Evolutionary conservation across 2,888 invertebrate species (phyloP), one percentile per base, ranked within the genome.

Genomic region (Chironomus tentans): DNA sequence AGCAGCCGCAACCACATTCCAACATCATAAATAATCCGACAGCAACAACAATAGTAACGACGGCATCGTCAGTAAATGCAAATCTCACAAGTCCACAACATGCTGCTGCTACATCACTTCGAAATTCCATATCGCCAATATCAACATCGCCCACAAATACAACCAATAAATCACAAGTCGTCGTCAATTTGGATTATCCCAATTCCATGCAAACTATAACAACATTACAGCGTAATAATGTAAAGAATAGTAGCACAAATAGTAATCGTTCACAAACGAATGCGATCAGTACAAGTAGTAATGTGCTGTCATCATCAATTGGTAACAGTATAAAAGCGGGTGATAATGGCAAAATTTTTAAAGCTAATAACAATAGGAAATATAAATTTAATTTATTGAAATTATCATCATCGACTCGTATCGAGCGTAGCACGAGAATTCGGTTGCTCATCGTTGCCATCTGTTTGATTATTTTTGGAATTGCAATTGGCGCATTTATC

Each of bases 401-500:
- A 69, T 69, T 76, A n/a, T 68, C 68, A 15, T 68, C 75, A 22
- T 38, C 68, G 24, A 13, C 69, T 56, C 18, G 21, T 28, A 28
- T 56, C 50, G 47, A 47, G 13, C 28, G 56, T 15, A 28, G 47
- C 7, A 50, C 28, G 12, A 56, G 72, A 46, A 65, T 46, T 47
- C 74, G 74, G 47, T 48, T 74, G 74, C 74, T 74, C 22, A 65
- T 74, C 15, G 46, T 74, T 15, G 74, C 74, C 65, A 74, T 74
- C 68, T 74, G 65, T 68, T 47, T 74, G 65, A 74, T 74, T 22
- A 74, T 84, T 18, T 80, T 84, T 68, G 84, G 84, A 18, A 83
- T 84, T 22, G 84, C 82, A 24, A 81, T 84, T 77, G 84, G 84
- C 13, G 84, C 84, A 0, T 77, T 84, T 78, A 81, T 82, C 76